Evolutionary conservation across 2,888 invertebrate genomes (phyloP), one percentile per base, ranked within the genome.

Genomic region (Caenorhabditis sp.): DNA sequence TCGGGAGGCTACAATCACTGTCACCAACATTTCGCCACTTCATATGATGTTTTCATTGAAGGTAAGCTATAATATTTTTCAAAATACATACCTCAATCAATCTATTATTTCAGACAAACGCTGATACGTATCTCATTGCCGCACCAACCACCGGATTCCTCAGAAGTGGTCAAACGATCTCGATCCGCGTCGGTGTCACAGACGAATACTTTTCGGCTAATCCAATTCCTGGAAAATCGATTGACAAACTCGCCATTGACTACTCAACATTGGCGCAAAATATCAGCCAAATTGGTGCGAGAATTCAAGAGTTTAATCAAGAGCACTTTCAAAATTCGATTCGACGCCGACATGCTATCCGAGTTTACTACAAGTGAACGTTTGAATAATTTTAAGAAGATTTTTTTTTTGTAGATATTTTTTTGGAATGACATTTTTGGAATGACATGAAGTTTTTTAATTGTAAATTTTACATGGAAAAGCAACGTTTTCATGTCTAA

Each of bases 161-260:
- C 23, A 12, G n/a, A 49, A 73, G 73, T 52, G 73, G 73, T 8
- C 59, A 73, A 43, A 63, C 59, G 7, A 66, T 69, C 36, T 38
- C 21, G n/a, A 69, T 73, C 38, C 69, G 73, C 17, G 60, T 73
- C 52, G 73, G 69, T 10, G 69, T 73, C 3, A 59, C 63, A 3
- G 66, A 66, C 20, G 20, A 25, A n/a, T 66, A 58, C 49, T 68
- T 72, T 31, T 53, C 58, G 12, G 27, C 54, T 4, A 57, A 49
- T 43, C n/a, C 36, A 0, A 67, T 67, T 59, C 67, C 67, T 1
- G 71, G 67, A 20, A 53, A 61, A 36, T 67, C 56, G 1, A 72
- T 72, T 54, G 72, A 72, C 21, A 72, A 72, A 64, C 60, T 73
- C 21, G 73, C 73, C 31, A 69, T 73, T 52, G 73, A 73, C 58